Percentiles rank a stretch among this genome's conserved stretches.
Evolutionary conservation across 2,888 invertebrate genomes (phyloP).

Genomic region (Gisinianus flammeolus): DNA sequence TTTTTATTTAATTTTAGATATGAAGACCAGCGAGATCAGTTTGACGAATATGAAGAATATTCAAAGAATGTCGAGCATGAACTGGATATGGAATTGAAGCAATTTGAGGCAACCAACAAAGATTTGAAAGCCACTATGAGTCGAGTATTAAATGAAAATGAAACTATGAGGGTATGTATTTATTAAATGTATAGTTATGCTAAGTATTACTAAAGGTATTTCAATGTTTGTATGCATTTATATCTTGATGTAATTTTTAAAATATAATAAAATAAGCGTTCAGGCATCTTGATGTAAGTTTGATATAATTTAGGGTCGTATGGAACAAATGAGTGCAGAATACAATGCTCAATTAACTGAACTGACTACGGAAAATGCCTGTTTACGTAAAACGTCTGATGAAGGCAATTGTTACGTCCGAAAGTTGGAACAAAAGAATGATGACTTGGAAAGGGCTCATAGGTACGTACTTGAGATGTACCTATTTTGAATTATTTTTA

Average conservation of each 20-base stretch:
- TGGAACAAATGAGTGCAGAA: constrained; percentile 27
- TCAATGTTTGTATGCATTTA: background rate
- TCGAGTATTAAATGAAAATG: constrained; percentile 81
- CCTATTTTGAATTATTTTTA: background rate
- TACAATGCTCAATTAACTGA: constrained; percentile 28
- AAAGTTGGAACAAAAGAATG: constrained; percentile 95
- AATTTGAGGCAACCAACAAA: constrained; percentile 84
- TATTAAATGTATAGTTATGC: background rate
- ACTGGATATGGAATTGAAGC: constrained; percentile 88
- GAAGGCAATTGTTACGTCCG: constrained; percentile 80
- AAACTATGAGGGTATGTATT: constrained; percentile 71
- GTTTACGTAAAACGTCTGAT: constrained; percentile 60
- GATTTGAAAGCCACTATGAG: constrained; percentile 80
- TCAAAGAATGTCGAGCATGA: constrained; percentile 92
- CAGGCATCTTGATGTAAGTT: background rate
- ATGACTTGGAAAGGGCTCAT: constrained; percentile 94
- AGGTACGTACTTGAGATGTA: background rate
- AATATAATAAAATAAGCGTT: too few relatives aligned
- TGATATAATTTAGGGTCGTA: constrained; percentile 4
- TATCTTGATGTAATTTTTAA: background rate
- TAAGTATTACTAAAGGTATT: background rate
- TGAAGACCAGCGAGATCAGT: constrained; percentile 83
- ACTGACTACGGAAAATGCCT: constrained; percentile 11
- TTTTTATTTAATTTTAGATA: constrained; percentile 65
- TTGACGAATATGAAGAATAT: constrained; percentile 91